Percentiles rank a stretch among this genome's conserved stretches.
Evolutionary conservation across 1,140 invertebrate species (phyloP).

Genomic region (Tetramorium alpestre): DNA sequence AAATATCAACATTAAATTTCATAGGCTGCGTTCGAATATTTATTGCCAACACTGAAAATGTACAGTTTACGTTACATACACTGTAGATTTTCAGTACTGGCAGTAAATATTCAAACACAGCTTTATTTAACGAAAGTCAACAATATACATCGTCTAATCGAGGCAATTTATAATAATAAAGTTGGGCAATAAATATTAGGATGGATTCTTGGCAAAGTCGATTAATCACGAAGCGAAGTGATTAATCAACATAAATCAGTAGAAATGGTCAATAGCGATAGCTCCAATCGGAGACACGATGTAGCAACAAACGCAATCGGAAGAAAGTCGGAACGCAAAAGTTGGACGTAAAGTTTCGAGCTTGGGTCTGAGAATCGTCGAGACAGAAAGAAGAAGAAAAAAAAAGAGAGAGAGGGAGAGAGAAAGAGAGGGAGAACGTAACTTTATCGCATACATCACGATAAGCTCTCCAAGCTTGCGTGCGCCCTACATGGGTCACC

Average conservation of each 20-base stretch:
- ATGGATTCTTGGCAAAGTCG: background rate
- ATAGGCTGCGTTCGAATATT: too few species aligned
- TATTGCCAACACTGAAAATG: too few species aligned
- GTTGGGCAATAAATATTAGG: background rate
- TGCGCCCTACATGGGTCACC: conserved; percentile 70
- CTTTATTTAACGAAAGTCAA: background rate
- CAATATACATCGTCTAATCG: background rate
- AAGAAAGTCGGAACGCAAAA: conserved; percentile 23
- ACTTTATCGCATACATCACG: conserved; percentile 56
- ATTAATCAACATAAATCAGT: conserved; percentile 27
- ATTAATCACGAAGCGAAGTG: background rate
- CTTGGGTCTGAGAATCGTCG: background rate
- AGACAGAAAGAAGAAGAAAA: background rate
- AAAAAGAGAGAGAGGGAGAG: background rate
- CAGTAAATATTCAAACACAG: too few species aligned
- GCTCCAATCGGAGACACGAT: background rate
- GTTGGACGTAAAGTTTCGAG: conserved; percentile 30
- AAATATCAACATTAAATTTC: background rate
- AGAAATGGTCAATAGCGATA: background rate
- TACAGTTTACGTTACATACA: too few species aligned
- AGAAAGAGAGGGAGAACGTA: background rate
- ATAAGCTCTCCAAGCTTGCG: conserved; percentile 60
- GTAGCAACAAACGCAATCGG: conserved; percentile 9
- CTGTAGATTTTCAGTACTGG: too few species aligned
- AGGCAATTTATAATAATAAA: background rate